A percentile compares a stretch with the other conserved stretches of the same genome.
phyloP scores from a whole-genome alignment of 1,140 invertebrate species.

The Sarcophaga peregrina region DNA sequence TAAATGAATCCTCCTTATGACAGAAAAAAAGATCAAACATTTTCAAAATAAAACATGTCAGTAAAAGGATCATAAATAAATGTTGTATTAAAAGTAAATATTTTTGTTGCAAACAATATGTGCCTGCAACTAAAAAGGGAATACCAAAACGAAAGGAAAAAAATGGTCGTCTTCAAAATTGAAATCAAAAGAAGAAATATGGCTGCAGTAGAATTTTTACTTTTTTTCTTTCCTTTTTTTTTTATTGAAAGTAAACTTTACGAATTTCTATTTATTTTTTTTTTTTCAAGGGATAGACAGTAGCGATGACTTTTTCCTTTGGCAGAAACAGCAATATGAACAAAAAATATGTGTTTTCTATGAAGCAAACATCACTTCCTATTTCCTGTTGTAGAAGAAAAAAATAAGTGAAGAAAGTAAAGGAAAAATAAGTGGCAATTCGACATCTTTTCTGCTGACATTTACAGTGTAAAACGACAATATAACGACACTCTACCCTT shows the following conservation, averaged over 20 bases:
- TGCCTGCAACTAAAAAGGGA: neutral
- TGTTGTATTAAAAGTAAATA: neutral
- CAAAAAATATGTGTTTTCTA: slow-evolving; percentile 14
- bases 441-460: slow-evolving; percentile 34
- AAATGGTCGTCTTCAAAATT: neutral
- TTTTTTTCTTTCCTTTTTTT: neutral
- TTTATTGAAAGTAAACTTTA: neutral
- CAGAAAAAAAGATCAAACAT: neutral
- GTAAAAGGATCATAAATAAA: neutral
- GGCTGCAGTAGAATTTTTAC: slow-evolving; percentile 25
- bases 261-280: neutral
- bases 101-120: neutral
- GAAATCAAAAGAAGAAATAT: slow-evolving; percentile 25
- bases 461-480: slow-evolving; percentile 22
- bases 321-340: neutral
- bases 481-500: neutral
- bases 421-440: neutral
- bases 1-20: slow-evolving; percentile 9
- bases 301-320: neutral
- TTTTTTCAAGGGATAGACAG: neutral
- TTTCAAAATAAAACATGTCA: neutral
- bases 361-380: slow-evolving; percentile 32
- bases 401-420: too few relatives aligned
- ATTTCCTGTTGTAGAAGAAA: slow-evolving; percentile 7
- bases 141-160: neutral